Base-by-base conservation (phyloP, 2,888 invertebrate genomes). In the Ochropacha duplaris region DNA sequence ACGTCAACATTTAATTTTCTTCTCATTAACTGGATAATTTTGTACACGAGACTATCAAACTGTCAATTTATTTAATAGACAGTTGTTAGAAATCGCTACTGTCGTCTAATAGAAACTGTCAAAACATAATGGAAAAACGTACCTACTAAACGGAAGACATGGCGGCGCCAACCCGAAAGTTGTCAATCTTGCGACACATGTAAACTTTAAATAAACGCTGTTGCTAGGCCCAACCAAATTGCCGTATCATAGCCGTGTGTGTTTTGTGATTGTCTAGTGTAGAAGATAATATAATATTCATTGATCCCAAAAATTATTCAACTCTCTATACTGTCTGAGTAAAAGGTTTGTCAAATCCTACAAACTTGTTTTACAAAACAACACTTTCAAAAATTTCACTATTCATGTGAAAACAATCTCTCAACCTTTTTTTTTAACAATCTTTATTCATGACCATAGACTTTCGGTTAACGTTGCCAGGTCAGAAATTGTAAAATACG, bases 71-170 rank as follows among this genome's bases (percentile, higher is more conserved):
- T 19, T 58, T 61, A 58, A 62, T 56, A 54, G 61, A 57, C 52
- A 58, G 62, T 49, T 59, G 67, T 60, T 58, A 56, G 64, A 64
- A 62, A 61, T 57, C 58, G 63, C 64, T 57, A 56, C 59, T 60
- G 66, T 60, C 66, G 56, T 62, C 61, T 68, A 66, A 68, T 68
- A 64, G 61, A 55, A 36, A 31, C 63, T 59, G 66, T 61, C 68
- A 62, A 64, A 52, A 52, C 63, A 66, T 50, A 24, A 24, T 57
- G 57, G 12, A 34, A 19, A 58, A 63, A 65, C 61, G 50, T 52
- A 9, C 1, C 16, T 31, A 52, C 12, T 19, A 34, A 9, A 19
- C 19, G 9, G 9, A 14, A 34, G 22, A 14, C 19, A n/a, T n/a
- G n/a, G n/a, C n/a, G 28, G 28, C 26, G 28, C 50, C 12, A 26